phyloP scores from a whole-genome alignment of 2,888 invertebrate genomes.

The Monopis laevigella region DNA sequence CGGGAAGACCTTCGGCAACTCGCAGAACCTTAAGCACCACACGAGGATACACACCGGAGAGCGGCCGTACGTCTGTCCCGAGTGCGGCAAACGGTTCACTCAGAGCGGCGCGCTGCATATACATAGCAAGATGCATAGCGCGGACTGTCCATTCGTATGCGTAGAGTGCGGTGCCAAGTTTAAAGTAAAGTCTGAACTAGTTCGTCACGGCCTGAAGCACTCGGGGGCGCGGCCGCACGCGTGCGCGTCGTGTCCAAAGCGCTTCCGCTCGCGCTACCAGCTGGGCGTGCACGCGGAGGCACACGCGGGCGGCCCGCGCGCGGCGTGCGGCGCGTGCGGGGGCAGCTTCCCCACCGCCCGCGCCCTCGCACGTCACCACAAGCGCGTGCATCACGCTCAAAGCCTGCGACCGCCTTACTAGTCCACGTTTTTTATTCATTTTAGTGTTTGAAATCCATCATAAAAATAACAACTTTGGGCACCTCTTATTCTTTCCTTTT shows the following conservation, averaged over 20 bases:
- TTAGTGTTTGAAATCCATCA: no score
- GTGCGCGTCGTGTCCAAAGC: constrained; percentile 64
- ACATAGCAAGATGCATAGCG: constrained; percentile 68
- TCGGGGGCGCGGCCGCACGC: constrained; percentile 70
- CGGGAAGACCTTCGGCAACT: constrained; percentile 54
- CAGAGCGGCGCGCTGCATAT: constrained; percentile 73
- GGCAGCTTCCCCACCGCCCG: constrained; percentile 66
- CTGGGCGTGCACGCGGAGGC: constrained; percentile 60
- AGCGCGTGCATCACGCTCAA: constrained; percentile 54
- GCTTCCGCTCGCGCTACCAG: constrained; percentile 69
- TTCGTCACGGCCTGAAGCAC: constrained; percentile 67
- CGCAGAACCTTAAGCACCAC: constrained; percentile 56
- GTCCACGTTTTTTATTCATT: no score
- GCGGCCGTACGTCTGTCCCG: constrained; percentile 58
- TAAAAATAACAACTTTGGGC: no score
- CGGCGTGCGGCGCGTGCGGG: constrained; percentile 61
- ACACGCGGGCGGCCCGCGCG: constrained; percentile 65
- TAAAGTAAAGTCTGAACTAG: constrained; percentile 63
- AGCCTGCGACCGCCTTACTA: no score
- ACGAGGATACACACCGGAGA: constrained; percentile 51
- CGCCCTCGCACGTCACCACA: constrained; percentile 54
- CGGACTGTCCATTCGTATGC: constrained; percentile 66
- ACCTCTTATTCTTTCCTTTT: no score
- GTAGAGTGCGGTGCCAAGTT: constrained; percentile 70
- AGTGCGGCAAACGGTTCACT: constrained; percentile 71